phyloP scores from a whole-genome alignment of 2,888 invertebrate species.

The Cephus runcator region DNA sequence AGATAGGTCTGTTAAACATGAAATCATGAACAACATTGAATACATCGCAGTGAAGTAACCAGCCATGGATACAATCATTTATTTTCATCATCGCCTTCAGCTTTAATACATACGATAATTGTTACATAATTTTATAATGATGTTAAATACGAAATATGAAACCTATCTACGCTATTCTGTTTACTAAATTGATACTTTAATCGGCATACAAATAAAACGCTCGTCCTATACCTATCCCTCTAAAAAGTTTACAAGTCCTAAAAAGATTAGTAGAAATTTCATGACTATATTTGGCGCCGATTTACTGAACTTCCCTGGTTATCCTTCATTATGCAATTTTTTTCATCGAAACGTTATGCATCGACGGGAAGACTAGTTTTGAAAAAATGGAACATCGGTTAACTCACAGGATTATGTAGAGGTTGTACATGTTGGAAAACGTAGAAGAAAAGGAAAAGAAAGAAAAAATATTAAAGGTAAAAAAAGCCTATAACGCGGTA shows the following conservation, averaged over 20 bases:
- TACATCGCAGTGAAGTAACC: too few species aligned
- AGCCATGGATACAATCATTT: slow-evolving; percentile 48
- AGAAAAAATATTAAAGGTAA: too few species aligned
- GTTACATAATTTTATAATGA: slow-evolving; percentile 47
- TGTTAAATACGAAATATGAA: slow-evolving; percentile 56
- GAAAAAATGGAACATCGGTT: neutral
- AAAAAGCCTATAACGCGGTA: too few species aligned
- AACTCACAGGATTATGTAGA: neutral
- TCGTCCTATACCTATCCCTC: slow-evolving; percentile 10
- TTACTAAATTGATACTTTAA: slow-evolving; percentile 34
- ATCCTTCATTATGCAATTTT: slow-evolving; percentile 2
- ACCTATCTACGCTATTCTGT: slow-evolving; percentile 40
- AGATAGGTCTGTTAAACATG: too few species aligned
- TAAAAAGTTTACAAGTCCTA: slow-evolving; percentile 19
- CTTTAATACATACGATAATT: slow-evolving; percentile 47
- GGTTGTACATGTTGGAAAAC: too few species aligned
- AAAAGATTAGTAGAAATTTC: slow-evolving; percentile 35
- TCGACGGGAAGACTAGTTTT: slow-evolving; percentile 3
- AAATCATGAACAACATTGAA: too few species aligned
- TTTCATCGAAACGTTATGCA: slow-evolving; percentile 8
- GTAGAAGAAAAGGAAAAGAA: too few species aligned
- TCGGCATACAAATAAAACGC: slow-evolving; percentile 42
- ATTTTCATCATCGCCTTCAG: slow-evolving; percentile 48
- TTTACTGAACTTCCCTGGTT: slow-evolving; percentile 26
- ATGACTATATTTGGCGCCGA: slow-evolving; percentile 6